phyloP scores from a whole-genome alignment of 64 coral and sea anemone genomes.

The Acropora tenuis region DNA sequence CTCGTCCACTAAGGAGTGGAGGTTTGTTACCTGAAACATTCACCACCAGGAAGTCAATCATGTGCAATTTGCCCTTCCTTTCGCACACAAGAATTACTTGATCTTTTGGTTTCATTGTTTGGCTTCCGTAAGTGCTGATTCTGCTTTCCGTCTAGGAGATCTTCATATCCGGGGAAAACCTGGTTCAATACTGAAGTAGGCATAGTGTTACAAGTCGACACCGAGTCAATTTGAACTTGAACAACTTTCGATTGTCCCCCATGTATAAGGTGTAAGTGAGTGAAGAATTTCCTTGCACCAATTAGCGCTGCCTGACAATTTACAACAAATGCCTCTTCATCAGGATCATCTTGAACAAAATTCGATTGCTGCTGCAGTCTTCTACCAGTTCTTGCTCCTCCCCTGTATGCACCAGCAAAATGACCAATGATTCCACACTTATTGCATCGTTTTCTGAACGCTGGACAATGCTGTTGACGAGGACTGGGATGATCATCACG shows the following conservation, averaged over 20 bases:
- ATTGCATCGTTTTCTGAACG: constrained; percentile 25
- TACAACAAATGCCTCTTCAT: constrained; percentile 11
- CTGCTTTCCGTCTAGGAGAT: not conserved
- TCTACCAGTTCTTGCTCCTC: too few relatives aligned
- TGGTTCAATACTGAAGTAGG: too few relatives aligned
- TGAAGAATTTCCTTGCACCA: not conserved
- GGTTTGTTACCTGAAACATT: not conserved
- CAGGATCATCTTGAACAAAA: not conserved
- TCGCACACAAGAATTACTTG: not conserved
- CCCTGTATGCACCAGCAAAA: too few relatives aligned
- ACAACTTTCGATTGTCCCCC: constrained; percentile 34
- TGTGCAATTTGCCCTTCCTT: not conserved
- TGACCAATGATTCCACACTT: constrained; percentile 8
- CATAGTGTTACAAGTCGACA: not conserved
- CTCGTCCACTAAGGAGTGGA: not conserved
- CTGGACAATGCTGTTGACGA: constrained; percentile 34
- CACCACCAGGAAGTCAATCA: too few relatives aligned
- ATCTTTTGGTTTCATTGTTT: not conserved
- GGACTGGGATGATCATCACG: not conserved
- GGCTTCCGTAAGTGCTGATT: not conserved
- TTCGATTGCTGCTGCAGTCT: not conserved
- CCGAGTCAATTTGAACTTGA: constrained; percentile 50
- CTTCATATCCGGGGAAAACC: not conserved
- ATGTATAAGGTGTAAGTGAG: constrained; percentile 27
- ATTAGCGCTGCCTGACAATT: constrained; percentile 9